phyloP scores from a whole-genome alignment of 2,888 invertebrate genomes.

The Amitus sp. region DNA sequence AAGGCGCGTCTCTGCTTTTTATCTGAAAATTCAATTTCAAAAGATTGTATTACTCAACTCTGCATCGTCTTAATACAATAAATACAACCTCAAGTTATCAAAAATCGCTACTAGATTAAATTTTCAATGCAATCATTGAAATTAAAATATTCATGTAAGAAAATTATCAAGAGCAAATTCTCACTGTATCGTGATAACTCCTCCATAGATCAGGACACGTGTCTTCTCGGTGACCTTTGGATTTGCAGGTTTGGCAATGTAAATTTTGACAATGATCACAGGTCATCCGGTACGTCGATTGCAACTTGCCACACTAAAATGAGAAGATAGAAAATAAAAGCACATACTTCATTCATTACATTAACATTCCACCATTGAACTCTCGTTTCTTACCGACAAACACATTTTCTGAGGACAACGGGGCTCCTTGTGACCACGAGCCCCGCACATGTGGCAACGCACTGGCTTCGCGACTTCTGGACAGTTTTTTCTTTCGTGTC shows the following conservation, averaged over 20 bases:
- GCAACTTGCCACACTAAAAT: conserved; percentile 73
- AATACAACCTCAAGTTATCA: too few relatives aligned
- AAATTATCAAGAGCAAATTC: neutral
- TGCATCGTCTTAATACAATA: neutral
- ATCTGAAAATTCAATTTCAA: conserved; percentile 44
- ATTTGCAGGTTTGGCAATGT: conserved; percentile 72
- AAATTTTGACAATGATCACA: conserved; percentile 69
- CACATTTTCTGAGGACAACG: conserved; percentile 78
- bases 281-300: conserved; percentile 57
- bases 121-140: too few relatives aligned
- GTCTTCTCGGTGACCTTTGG: conserved; percentile 71
- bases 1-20: conserved; percentile 51
- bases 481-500: conserved; percentile 73
- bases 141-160: too few relatives aligned
- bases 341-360: too few relatives aligned
- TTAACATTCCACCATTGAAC: neutral
- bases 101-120: too few relatives aligned
- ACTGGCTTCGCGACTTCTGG: conserved; percentile 66
- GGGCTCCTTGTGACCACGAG: conserved; percentile 72
- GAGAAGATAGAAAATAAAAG: too few relatives aligned
- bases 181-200: conserved; percentile 78
- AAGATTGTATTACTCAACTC: too few relatives aligned
- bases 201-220: conserved; percentile 81
- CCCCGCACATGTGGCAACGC: conserved; percentile 76
- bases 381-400: conserved; percentile 70